Percentiles rank a stretch among this genome's conserved stretches.
These are phyloP conservation scores for Hydrolagus colliei DNA, from an alignment of 2,797 vertebrate genomes.

Conservation along the genomic window DNA sequence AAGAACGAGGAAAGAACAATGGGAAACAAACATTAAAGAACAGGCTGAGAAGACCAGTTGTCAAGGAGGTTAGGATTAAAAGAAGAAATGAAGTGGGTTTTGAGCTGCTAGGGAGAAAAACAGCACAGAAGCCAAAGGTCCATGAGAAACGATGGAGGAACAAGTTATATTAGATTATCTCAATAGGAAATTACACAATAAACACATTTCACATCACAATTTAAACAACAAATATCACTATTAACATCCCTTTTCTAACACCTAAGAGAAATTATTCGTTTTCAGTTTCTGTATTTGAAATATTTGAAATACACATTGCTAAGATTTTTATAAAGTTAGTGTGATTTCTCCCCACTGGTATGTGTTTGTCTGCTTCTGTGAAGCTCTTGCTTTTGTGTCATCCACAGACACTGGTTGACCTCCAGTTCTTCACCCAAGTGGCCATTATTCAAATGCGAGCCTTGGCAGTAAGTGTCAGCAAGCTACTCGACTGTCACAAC, in stretches of 20 bases:
- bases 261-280: slow-evolving; percentile 15
- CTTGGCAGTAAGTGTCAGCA: too few species aligned
- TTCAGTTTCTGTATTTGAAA: background rate
- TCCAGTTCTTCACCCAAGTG: too few species aligned
- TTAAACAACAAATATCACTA: background rate
- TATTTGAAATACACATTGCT: background rate
- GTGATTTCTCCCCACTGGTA: too few species aligned
- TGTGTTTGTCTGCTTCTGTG: too few species aligned
- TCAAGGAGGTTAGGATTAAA: background rate
- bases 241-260: background rate
- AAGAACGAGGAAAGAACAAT: slow-evolving; percentile 22
- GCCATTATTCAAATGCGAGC: too few species aligned
- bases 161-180: background rate
- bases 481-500: too few species aligned
- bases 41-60: background rate
- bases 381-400: too few species aligned
- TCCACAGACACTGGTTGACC: too few species aligned
- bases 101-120: background rate
- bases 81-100: background rate
- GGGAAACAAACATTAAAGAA: slow-evolving; percentile 27
- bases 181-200: background rate
- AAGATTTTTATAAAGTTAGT: too few species aligned
- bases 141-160: background rate
- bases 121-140: background rate
- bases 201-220: background rate